Percentiles rank a stretch among this genome's conserved stretches.
Conservation (phyloP, 2,797 vertebrate species). For the Schizopygopsis malacanthus region DNA sequence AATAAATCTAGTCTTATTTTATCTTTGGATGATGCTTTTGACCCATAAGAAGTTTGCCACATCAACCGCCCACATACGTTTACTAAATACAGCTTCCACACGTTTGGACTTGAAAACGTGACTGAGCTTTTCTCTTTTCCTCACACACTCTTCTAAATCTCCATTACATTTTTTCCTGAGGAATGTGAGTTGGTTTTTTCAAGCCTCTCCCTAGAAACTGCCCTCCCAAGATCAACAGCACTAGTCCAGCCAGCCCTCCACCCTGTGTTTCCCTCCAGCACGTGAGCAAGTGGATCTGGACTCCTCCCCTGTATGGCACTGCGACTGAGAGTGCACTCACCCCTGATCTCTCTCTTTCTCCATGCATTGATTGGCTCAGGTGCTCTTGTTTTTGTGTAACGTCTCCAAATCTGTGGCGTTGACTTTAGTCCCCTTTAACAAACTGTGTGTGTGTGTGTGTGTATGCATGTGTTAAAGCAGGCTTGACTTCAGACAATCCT, state of each 20-base stretch:
- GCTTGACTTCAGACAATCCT: background rate
- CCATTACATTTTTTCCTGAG: slow-evolving; percentile 18
- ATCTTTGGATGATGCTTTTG: slow-evolving; percentile 13
- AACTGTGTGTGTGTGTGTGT: background rate
- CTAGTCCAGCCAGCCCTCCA: slow-evolving; percentile 40
- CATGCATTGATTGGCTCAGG: slow-evolving; percentile 31
- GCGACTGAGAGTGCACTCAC: slow-evolving; percentile 21
- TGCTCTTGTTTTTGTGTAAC: slow-evolving; percentile 20
- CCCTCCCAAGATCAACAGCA: slow-evolving; percentile 58
- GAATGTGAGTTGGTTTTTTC: slow-evolving; percentile 47
- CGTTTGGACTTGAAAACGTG: slow-evolving; percentile 20
- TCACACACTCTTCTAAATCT: slow-evolving; percentile 23
- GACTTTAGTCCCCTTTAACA: background rate
- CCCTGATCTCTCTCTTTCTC: slow-evolving; percentile 28
- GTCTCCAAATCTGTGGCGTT: background rate
- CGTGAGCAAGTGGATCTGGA: slow-evolving; percentile 18
- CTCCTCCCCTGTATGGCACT: slow-evolving; percentile 21
- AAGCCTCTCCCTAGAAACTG: slow-evolving; percentile 36
- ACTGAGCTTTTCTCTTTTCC: slow-evolving; percentile 1
- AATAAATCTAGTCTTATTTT: background rate
- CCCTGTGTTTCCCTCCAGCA: slow-evolving; percentile 34
- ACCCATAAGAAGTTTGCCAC: background rate
- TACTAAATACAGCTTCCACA: background rate
- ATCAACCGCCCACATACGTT: background rate
- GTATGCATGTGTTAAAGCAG: slow-evolving; percentile 9